These are phyloP conservation scores for Drosophila setifemur DNA, from an alignment of 1,140 invertebrate species.

Conservation along the genomic window DNA sequence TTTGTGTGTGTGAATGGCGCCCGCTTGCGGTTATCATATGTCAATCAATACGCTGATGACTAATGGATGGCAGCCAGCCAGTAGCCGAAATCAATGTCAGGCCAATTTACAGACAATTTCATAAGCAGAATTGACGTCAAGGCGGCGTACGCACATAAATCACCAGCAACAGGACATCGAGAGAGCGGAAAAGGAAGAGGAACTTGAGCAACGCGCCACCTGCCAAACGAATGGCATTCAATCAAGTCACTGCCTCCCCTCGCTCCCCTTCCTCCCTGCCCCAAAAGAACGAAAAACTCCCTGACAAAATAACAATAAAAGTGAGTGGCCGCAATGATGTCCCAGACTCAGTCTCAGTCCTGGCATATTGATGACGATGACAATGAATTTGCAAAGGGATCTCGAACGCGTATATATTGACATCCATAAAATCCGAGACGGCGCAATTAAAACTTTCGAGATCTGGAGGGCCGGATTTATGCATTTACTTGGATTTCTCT, in stretches of 20 bases:
- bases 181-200: background rate
- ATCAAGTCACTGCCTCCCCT: slow-evolving; percentile 31
- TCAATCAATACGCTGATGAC: slow-evolving; percentile 67
- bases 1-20: slow-evolving; percentile 35
- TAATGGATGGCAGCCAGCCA: slow-evolving; percentile 44
- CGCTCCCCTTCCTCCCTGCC: background rate
- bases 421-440: slow-evolving; percentile 46
- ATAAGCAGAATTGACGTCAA: slow-evolving; percentile 54
- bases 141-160: slow-evolving; percentile 39
- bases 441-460: slow-evolving; percentile 66
- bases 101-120: slow-evolving; percentile 64
- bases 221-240: slow-evolving; percentile 62
- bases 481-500: slow-evolving; percentile 46
- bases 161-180: slow-evolving; percentile 20
- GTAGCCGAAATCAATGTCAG: slow-evolving; percentile 54
- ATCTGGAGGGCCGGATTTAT: slow-evolving; percentile 33
- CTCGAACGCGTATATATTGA: slow-evolving; percentile 30
- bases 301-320: slow-evolving; percentile 56
- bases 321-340: slow-evolving; percentile 45
- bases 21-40: slow-evolving; percentile 65
- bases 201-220: slow-evolving; percentile 14
- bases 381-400: slow-evolving; percentile 32
- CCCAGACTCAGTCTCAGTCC: no score
- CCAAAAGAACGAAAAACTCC: no score
- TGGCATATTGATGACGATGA: slow-evolving; percentile 42